Evolutionary conservation across 2,113 vertebrate genomes (phyloP).

Genomic region (Lasiurus cinereus): DNA sequence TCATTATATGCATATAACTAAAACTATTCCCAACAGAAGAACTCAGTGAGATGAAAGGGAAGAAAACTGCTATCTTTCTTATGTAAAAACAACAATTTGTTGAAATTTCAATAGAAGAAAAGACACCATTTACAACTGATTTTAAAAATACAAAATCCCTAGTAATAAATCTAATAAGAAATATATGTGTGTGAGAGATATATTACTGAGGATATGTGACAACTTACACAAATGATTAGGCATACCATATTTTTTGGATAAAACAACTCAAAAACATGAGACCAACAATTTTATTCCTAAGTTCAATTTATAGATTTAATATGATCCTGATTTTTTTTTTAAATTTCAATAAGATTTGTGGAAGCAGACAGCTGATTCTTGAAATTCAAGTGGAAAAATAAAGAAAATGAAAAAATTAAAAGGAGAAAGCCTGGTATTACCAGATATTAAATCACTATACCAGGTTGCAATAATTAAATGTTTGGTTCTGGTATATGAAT

Average conservation of each 20-base stretch:
- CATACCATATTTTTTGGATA: neutral
- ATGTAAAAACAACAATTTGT: neutral
- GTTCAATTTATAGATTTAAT: neutral
- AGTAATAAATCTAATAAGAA: conserved; percentile 5
- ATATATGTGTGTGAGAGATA: neutral
- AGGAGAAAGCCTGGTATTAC: neutral
- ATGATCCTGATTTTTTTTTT: neutral
- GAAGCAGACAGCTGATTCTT: neutral
- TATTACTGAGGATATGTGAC: neutral
- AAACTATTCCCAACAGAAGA: neutral
- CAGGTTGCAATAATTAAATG: conserved; percentile 43
- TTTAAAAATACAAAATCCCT: conserved; percentile 27
- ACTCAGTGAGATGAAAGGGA: neutral
- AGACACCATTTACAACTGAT: neutral
- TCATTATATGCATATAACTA: neutral
- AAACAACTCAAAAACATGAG: neutral
- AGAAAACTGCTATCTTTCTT: neutral
- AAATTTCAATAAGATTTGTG: conserved; percentile 11
- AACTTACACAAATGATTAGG: neutral
- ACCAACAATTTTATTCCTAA: neutral
- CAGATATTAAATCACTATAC: conserved; percentile 22
- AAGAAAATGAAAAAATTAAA: neutral
- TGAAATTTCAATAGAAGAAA: neutral
- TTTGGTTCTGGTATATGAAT: conserved; percentile 17
- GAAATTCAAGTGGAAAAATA: conserved; percentile 36